A percentile compares a stretch with the other conserved stretches of the same genome.
phyloP scores from a whole-genome alignment of 2,888 invertebrate species.

The Plemyria rubiginata region DNA sequence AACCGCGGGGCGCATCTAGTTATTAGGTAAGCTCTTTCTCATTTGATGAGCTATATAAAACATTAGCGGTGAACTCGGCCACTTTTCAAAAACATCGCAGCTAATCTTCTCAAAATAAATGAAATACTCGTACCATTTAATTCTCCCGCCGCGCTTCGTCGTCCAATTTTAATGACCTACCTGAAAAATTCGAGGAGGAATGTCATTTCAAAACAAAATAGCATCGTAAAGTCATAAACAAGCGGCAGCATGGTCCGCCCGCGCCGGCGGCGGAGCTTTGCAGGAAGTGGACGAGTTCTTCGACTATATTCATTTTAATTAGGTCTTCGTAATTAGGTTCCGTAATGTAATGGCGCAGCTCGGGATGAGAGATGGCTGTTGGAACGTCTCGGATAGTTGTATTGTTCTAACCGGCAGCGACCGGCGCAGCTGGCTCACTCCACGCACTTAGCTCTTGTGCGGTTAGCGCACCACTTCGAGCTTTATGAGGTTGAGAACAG shows the following conservation, averaged over 20 bases:
- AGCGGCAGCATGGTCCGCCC: constrained; percentile 12
- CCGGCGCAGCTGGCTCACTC: neutral
- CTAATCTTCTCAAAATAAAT: neutral
- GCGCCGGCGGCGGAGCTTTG: constrained; percentile 13
- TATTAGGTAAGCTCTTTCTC: no score
- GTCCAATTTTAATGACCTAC: constrained; percentile 22
- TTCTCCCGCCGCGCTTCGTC: neutral
- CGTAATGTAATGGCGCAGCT: constrained; percentile 36
- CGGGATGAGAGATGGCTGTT: constrained; percentile 41
- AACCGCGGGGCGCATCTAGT: no score
- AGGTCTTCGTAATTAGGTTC: constrained; percentile 52
- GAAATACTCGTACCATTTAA: neutral
- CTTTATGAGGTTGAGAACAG: neutral
- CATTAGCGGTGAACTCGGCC: no score
- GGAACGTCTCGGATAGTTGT: constrained; percentile 34
- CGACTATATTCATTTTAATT: constrained; percentile 55
- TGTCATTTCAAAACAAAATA: constrained; percentile 25
- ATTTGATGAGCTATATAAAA: no score
- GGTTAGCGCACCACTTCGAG: neutral
- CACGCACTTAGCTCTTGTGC: no score
- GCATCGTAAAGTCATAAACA: constrained; percentile 19
- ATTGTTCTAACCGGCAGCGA: constrained; percentile 14
- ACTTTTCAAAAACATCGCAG: no score
- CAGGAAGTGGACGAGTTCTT: constrained; percentile 41
- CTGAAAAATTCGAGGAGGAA: constrained; percentile 12